Evolutionary conservation across 2,888 invertebrate species (phyloP), one percentile per base, ranked within the genome.

Genomic region (Epinotia ramella): DNA sequence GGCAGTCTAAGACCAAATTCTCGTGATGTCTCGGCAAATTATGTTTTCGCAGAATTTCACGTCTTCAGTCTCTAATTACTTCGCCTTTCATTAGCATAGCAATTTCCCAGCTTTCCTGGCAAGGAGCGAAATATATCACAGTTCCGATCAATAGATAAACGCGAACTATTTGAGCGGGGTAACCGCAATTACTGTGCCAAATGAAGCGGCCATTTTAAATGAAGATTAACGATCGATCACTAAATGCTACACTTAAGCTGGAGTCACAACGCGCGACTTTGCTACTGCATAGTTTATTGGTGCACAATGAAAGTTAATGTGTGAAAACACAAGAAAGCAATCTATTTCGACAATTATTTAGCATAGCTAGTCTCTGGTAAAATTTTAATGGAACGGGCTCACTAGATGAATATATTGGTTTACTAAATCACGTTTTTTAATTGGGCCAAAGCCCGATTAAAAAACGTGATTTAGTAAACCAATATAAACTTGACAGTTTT

Each of bases 151-250:
- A 70, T 71, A 71, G 75, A 71, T 66, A 75, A 71, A 66, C 75
- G 65, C 59, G 40, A 77, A 77, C 77, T 72, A 77, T 75, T 77
- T 65, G 75, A 74, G 70, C 46, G 67, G 70, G 75, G 71, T 68
- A 67, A 75, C 73, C 69, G 77, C 80, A 81, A 81, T 83, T 81
- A 81, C 81, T 81, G 79, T 76, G 79, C 79, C 80, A 81, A 83
- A 84, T 83, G 82, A 84, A 81, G 78, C 79, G 79, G 79, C 79
- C 80, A 79, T 81, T 83, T 82, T 80, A 81, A 83, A 84, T 82
- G 82, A 83, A 84, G 83, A 84, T 83, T 80, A 81, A 83, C 80
- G 81, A 78, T 79, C 78, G 76, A 76, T 77, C 78, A 72, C 44
- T 71, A 40, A 68, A 68, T 56, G 53, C 60, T 73, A 49, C 46